Conservation (phyloP, 2,888 invertebrate genomes). For the Hyposoter dolosus region DNA sequence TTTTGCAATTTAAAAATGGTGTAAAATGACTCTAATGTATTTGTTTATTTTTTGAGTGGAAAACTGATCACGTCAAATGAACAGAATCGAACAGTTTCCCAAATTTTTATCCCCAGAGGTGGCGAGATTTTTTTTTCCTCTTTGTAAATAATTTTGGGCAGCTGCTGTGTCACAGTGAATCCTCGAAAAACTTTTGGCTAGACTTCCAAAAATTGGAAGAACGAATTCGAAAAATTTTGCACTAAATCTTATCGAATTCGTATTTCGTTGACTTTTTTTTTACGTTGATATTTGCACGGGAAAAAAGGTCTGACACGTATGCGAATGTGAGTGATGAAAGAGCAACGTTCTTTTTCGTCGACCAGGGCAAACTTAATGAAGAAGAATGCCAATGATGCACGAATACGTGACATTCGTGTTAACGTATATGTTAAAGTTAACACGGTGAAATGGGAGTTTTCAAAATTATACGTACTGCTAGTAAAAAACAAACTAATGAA, state of each 20-base stretch:
- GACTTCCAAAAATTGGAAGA: not conserved
- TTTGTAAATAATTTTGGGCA: too few relatives aligned
- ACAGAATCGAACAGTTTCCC: too few relatives aligned
- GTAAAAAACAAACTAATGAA: constrained; percentile 36
- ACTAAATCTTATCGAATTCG: not conserved
- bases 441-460: constrained; percentile 26
- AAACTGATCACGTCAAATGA: too few relatives aligned
- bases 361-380: constrained; percentile 70
- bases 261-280: not conserved
- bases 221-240: not conserved
- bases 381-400: constrained; percentile 70
- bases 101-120: too few relatives aligned
- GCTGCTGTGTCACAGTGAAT: too few relatives aligned
- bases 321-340: constrained; percentile 50
- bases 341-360: constrained; percentile 36
- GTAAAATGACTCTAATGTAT: too few relatives aligned
- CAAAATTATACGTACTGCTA: not conserved
- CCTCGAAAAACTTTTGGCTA: not conserved
- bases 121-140: too few relatives aligned
- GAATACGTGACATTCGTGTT: constrained; percentile 55
- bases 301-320: constrained; percentile 4
- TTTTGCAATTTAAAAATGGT: too few relatives aligned
- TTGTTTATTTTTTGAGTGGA: too few relatives aligned
- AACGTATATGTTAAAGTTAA: constrained; percentile 32
- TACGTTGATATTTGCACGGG: not conserved